Conservation (phyloP, 1,140 invertebrate genomes). For the Nixonia krombeini region DNA sequence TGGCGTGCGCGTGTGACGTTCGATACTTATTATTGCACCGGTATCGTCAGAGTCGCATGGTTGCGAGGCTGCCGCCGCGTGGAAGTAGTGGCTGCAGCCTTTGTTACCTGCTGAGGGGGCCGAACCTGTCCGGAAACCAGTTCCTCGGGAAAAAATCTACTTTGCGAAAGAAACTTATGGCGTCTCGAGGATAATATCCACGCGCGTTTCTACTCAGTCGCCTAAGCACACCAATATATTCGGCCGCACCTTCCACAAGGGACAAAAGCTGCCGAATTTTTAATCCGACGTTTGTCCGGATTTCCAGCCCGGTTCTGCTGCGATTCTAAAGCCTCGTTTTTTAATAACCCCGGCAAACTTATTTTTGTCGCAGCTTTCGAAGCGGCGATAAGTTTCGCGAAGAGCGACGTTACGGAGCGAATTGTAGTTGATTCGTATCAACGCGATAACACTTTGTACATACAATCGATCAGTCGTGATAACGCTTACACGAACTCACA, state of each 20-base stretch:
- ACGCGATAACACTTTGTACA: too few species aligned
- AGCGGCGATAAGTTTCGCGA: too few species aligned
- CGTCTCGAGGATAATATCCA: constrained; percentile 33
- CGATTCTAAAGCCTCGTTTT: too few species aligned
- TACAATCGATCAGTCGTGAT: too few species aligned
- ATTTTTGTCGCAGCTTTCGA: too few species aligned
- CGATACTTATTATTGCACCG: constrained; percentile 21
- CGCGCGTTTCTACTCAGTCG: constrained; percentile 19
- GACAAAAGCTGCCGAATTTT: constrained; percentile 25
- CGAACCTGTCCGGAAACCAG: constrained; percentile 41
- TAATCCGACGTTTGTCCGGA: neutral
- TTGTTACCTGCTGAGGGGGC: constrained; percentile 33
- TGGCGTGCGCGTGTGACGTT: constrained; percentile 4
- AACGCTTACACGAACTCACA: too few species aligned
- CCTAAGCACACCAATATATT: constrained; percentile 22
- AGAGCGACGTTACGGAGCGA: too few species aligned
- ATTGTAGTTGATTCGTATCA: too few species aligned
- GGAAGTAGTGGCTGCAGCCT: constrained; percentile 24
- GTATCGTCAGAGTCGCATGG: constrained; percentile 19
- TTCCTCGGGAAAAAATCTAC: constrained; percentile 42
- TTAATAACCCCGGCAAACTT: too few species aligned
- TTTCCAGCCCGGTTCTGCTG: neutral
- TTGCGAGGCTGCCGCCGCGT: constrained; percentile 24
- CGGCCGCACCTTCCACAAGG: constrained; percentile 18
- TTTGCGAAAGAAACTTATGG: constrained; percentile 39